Evolutionary conservation across 2,888 invertebrate species (phyloP), one percentile per base, ranked within the genome.

Genomic region (Drosophila diplacantha): DNA sequence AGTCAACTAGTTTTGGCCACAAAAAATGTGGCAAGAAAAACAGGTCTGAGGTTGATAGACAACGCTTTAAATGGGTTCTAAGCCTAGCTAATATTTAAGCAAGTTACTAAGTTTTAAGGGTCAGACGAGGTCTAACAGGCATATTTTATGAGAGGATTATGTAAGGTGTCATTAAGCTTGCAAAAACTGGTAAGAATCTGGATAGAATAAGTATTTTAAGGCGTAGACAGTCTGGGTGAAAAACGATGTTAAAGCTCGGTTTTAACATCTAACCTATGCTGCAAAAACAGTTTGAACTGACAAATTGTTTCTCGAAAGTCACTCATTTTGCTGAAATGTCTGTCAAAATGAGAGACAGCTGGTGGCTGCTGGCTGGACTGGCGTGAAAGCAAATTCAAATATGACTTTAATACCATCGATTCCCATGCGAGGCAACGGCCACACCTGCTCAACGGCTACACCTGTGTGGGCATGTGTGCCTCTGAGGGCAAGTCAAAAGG

Each of bases 321-420:
- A 46, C 18, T 31, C 44, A 8, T 9, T 44, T 18, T 0, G 18
- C 18, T 46, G 44, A 18, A 29, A 31, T 14, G 29, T 20, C 29
- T 46, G 29, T 31, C 44, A 20, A 46, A 44, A 46, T 31, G 29
- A 2, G 29, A 14, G 44, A 20, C 29, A 31, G 44, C 44, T 31
- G 24, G 11, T 14, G 16, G 9, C 14, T 24, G 31, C 14, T 20
- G 22, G 4, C 35, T n/a, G 18, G 7, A 6, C 11, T 26, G 35
- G 16, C 32, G 43, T 44, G 59, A 64, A 64, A 68, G 65, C 44
- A 34, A 64, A 68, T 50, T 67, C 50, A 32, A 49, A 68, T 64
- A 64, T 64, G 58, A 16, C 32, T 67, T 49, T 50, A 37, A 39
- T 31, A n/a, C 38, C 44, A 46, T 46, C 12, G 39, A 60, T 39